These are phyloP conservation scores for Enoplosus armatus DNA, from an alignment of 2,797 vertebrate species.

Conservation along the genomic window DNA sequence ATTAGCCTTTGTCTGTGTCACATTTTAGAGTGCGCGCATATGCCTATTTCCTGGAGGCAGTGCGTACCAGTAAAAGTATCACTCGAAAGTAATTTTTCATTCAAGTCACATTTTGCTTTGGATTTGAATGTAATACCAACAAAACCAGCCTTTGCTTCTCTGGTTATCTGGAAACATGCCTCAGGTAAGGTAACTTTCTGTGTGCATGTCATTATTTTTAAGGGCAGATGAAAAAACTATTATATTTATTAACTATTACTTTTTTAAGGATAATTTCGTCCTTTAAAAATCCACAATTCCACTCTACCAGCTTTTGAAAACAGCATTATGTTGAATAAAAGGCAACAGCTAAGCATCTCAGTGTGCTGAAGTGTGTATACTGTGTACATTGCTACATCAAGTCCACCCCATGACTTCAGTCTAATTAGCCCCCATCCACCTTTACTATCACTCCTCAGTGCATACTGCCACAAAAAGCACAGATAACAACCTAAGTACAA, in stretches of 20 bases:
- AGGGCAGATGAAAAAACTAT: neutral
- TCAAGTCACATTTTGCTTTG: neutral
- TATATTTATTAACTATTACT: neutral
- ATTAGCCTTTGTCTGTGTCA: neutral
- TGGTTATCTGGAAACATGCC: neutral
- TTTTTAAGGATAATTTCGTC: neutral
- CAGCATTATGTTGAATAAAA: neutral
- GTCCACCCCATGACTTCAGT: constrained; percentile 12
- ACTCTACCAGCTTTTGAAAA: neutral
- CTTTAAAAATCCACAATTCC: neutral
- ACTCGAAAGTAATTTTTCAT: neutral
- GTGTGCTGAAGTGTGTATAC: neutral
- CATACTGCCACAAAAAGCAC: constrained; percentile 1
- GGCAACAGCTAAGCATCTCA: neutral
- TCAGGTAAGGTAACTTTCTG: neutral
- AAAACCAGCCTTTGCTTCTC: neutral
- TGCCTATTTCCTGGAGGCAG: neutral
- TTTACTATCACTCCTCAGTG: neutral
- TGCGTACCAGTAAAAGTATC: neutral
- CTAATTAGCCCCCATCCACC: constrained; percentile 27
- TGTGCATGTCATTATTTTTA: neutral
- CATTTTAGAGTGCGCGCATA: neutral
- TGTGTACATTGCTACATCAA: neutral
- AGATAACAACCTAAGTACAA: constrained; percentile 32
- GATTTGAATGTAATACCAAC: neutral